These are phyloP conservation scores for Eciton burchellii DNA, from an alignment of 1,140 invertebrate species.

Conservation along the genomic window DNA sequence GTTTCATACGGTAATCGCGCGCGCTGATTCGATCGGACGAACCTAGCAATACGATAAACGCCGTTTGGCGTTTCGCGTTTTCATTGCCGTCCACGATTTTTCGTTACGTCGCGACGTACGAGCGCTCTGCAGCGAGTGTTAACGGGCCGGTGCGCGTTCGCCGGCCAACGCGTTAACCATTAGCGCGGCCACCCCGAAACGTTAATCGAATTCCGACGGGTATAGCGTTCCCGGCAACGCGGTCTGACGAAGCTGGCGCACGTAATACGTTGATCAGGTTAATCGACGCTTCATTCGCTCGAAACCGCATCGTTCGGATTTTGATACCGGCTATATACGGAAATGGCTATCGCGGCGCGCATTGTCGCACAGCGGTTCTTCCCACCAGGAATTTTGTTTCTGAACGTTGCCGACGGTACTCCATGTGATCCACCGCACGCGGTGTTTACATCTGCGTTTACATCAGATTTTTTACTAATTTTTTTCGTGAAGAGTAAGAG, in stretches of 20 bases:
- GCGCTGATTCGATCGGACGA: conserved; percentile 45
- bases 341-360: background rate
- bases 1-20: conserved; percentile 57
- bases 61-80: conserved; percentile 58
- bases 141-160: conserved; percentile 33
- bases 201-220: conserved; percentile 73
- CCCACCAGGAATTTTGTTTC: background rate
- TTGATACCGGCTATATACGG: conserved; percentile 62
- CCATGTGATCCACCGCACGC: background rate
- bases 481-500: no score
- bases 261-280: conserved; percentile 76
- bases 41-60: conserved; percentile 42
- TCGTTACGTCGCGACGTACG: conserved; percentile 26
- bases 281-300: conserved; percentile 71
- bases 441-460: background rate
- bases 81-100: conserved; percentile 23
- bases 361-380: background rate
- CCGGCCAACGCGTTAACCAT: conserved; percentile 60
- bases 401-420: background rate
- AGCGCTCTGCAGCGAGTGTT: conserved; percentile 31
- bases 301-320: conserved; percentile 60
- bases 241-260: conserved; percentile 68
- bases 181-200: conserved; percentile 51
- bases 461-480: background rate
- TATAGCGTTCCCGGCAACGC: conserved; percentile 55